Conservation (phyloP, 2,797 vertebrate species). For the Gallirallus australis region DNA sequence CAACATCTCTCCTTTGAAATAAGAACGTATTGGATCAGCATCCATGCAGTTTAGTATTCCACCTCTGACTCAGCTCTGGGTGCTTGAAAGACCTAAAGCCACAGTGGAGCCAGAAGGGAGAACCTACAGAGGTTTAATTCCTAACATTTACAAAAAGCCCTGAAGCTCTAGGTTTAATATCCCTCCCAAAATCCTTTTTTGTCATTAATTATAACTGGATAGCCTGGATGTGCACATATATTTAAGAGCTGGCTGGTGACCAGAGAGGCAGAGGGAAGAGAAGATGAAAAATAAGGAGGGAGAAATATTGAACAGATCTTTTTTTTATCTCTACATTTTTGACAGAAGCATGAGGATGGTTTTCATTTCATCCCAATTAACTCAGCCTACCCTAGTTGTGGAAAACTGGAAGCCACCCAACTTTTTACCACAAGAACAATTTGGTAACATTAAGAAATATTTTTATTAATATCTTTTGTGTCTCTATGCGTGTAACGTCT, state of each 20-base stretch:
- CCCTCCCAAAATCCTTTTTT: neutral
- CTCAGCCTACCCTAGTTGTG: neutral
- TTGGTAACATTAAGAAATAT: neutral
- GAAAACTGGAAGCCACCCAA: conserved; percentile 15
- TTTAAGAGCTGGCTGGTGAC: neutral
- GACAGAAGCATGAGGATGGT: neutral
- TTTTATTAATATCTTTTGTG: conserved; percentile 37
- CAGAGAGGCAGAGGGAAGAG: neutral
- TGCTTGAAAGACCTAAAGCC: neutral
- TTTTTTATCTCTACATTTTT: neutral
- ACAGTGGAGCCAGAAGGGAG: neutral
- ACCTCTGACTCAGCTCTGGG: neutral
- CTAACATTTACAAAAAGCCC: neutral
- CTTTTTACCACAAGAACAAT: neutral
- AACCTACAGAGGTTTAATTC: neutral
- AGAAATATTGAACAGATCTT: neutral
- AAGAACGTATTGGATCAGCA: neutral
- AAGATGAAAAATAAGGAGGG: conserved; percentile 20
- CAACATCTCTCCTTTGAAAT: neutral
- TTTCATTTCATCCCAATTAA: conserved; percentile 36
- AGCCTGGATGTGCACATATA: neutral
- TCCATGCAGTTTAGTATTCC: neutral
- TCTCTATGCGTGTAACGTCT: neutral
- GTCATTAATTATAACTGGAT: neutral
- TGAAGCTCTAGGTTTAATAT: neutral